Base-by-base conservation (phyloP, 2,797 vertebrate genomes). In the Otolemur crassicaudatus region DNA sequence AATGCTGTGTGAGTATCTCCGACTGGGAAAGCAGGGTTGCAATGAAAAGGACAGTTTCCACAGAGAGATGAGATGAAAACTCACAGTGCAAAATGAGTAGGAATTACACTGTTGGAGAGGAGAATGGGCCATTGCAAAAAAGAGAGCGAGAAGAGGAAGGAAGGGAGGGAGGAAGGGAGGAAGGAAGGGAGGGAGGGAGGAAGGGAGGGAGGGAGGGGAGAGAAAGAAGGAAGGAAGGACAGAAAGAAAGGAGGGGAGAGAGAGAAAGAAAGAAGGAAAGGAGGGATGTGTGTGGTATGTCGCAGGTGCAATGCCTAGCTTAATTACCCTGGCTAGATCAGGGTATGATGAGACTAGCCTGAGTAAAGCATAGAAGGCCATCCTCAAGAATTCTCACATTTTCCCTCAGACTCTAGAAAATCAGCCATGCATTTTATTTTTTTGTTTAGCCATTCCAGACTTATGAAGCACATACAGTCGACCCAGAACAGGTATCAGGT, bases 351-450 rank as follows among this genome's bases (percentile, higher is more conserved):
- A 93, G 56, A 69, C 29, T 1, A 76, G 70, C 75, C 70, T 3
- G 16, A 46, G 16, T 7, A 37, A 82, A 7, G 31, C 4, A 0
- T 8, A 46, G 63, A 69, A 72, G 37, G 3, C n/a, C 1, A 0
- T 11, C 56, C 25, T 83, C 8, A 65, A 40, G 46, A 77, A 73
- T 17, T 67, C 29, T 61, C 79, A 56, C 14, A 3, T 49, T 43
- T 20, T 69, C 75, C 60, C 65, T 27, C 60, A 80, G 31, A 34
- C 14, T 31, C 80, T 1, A 84, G n/a, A 19, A 58, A 87, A 53
- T 25, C 60, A 43, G 1, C 6, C 8, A 40, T 7, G 22, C 8
- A 43, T n/a, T 60, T 79, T 22, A 46, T 7, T 43, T 31, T 31
- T 43, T 53, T 58, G 46, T 65, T 49, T 67, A 58, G 40, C 27